phyloP scores from a whole-genome alignment of 2,888 invertebrate species.

The Callinectes sapidus region DNA sequence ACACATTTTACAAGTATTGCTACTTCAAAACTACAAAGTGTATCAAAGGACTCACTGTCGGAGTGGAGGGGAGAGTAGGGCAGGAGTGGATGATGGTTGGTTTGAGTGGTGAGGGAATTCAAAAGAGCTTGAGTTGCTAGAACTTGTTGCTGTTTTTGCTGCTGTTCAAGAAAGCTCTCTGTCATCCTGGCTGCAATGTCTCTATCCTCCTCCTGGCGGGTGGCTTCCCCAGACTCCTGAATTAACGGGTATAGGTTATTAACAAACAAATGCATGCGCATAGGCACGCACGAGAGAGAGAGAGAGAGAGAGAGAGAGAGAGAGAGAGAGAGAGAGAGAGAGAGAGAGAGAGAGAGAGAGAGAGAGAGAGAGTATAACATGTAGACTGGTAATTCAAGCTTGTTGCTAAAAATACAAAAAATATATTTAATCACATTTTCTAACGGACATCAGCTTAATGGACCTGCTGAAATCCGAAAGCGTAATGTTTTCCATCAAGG shows the following conservation, averaged over 20 bases:
- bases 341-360: no score
- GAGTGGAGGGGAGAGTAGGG: not conserved
- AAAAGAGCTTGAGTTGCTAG: slow-evolving; percentile 13
- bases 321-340: no score
- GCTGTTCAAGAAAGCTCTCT: not conserved
- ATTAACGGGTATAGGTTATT: not conserved
- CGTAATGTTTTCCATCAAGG: no score
- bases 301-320: no score
- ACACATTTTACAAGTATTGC: not conserved
- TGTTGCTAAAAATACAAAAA: no score
- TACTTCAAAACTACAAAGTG: not conserved
- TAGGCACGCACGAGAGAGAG: no score
- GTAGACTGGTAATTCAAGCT: no score
- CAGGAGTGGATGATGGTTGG: not conserved
- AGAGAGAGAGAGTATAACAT: no score
- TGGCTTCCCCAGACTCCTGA: not conserved
- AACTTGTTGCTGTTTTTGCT: not conserved
- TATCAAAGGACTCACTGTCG: not conserved
- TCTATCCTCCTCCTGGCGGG: not conserved
- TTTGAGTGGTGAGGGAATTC: not conserved
- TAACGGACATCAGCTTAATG: no score
- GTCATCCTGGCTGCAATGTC: not conserved
- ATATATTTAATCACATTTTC: no score
- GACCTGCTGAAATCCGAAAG: no score
- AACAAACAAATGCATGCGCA: no score